Conservation (phyloP, 2,888 invertebrate species). For the Phengaris arion region DNA sequence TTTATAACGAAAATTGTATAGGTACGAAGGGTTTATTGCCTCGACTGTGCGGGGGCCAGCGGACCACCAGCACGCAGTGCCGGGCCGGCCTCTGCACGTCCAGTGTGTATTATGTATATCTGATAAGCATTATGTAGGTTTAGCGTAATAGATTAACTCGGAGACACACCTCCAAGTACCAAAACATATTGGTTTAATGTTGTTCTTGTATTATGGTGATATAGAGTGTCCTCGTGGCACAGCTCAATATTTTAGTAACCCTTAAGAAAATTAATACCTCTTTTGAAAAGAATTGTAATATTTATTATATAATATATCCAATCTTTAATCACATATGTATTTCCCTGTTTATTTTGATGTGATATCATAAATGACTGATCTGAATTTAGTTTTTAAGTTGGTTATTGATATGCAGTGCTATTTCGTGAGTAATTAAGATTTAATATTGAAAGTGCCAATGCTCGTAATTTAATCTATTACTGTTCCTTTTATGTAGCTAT, state of each 20-base stretch:
- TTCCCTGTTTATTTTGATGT: constrained; percentile 81
- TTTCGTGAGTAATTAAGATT: constrained; percentile 77
- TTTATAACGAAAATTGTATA: constrained; percentile 79
- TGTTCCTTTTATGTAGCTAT: constrained; percentile 72
- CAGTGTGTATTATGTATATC: constrained; percentile 68
- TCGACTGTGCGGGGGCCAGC: constrained; percentile 46
- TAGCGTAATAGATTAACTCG: constrained; percentile 77
- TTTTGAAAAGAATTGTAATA: constrained; percentile 74
- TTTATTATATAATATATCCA: constrained; percentile 70
- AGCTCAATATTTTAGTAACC: constrained; percentile 81
- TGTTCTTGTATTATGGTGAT: constrained; percentile 78
- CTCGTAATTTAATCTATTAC: constrained; percentile 79
- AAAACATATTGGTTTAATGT: constrained; percentile 77
- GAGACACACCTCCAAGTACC: constrained; percentile 73
- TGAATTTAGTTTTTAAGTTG: constrained; percentile 81
- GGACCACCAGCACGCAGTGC: constrained; percentile 30
- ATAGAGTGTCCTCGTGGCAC: constrained; percentile 74
- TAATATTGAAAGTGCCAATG: constrained; percentile 81
- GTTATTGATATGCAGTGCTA: constrained; percentile 79
- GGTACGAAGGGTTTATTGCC: constrained; percentile 70
- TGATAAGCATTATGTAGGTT: constrained; percentile 81
- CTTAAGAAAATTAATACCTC: constrained; percentile 80
- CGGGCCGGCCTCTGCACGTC: constrained; percentile 38
- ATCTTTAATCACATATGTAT: constrained; percentile 78
- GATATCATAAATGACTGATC: constrained; percentile 82